These are phyloP conservation scores for Theonella swinhoei DNA, from an alignment of 37 sponge, comb jelly and placozoan genomes.

Conservation along the genomic window DNA sequence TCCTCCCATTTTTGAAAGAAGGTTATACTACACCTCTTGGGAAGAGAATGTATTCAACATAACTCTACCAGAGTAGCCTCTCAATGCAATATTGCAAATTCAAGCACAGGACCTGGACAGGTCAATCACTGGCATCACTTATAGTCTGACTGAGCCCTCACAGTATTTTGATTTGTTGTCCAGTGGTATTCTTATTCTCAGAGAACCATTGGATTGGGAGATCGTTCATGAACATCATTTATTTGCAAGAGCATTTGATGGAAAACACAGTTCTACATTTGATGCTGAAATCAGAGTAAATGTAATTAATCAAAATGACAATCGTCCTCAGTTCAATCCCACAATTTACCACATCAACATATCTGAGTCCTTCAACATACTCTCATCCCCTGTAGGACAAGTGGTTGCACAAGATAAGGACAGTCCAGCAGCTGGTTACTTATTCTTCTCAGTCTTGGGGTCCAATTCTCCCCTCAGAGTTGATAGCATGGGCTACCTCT, in stretches of 20 bases:
- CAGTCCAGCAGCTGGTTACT: background rate
- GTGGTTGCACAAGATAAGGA: slow-evolving; percentile 57
- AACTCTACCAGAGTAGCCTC: slow-evolving; percentile 22
- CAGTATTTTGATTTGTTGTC: slow-evolving; percentile 21
- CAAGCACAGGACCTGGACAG: slow-evolving; percentile 50
- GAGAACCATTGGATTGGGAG: slow-evolving; percentile 51
- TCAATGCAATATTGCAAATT: slow-evolving; percentile 36
- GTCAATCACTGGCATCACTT: slow-evolving; percentile 8
- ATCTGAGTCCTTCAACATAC: slow-evolving; percentile 38
- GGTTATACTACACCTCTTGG: slow-evolving; percentile 29
- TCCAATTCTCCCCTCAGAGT: slow-evolving; percentile 24
- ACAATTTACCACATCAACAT: slow-evolving; percentile 38
- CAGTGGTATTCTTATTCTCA: slow-evolving; percentile 38
- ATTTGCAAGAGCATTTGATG: slow-evolving; percentile 45
- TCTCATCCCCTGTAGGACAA: slow-evolving; percentile 22
- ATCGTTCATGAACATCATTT: slow-evolving; percentile 22
- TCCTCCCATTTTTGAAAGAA: slow-evolving; percentile 45
- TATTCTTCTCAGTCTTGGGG: background rate
- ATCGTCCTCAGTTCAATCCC: slow-evolving; percentile 42
- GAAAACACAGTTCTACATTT: slow-evolving; percentile 38
- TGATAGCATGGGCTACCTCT: slow-evolving; percentile 37
- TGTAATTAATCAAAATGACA: slow-evolving; percentile 67
- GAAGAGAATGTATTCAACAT: slow-evolving; percentile 54
- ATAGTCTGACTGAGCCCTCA: slow-evolving; percentile 18
- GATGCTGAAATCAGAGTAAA: slow-evolving; percentile 48